These are phyloP conservation scores for Drosophila kanekoi DNA, from an alignment of 2,888 invertebrate species.

Conservation along the genomic window DNA sequence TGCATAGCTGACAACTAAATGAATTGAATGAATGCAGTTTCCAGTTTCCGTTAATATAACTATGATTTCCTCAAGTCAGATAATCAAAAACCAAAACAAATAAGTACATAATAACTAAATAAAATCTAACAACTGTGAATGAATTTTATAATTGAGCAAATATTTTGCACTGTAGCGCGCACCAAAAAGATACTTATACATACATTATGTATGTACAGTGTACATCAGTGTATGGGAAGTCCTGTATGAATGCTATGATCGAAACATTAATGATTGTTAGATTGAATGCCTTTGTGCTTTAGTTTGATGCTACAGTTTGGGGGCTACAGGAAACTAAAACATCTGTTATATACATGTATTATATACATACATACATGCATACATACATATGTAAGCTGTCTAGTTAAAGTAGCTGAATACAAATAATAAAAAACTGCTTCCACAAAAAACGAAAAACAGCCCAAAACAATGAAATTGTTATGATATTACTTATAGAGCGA, in stretches of 20 bases:
- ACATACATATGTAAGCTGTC: too few species aligned
- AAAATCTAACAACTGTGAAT: slow-evolving; percentile 60
- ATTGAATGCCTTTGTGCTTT: slow-evolving; percentile 60
- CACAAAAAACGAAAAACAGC: slow-evolving; percentile 43
- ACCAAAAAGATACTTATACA: slow-evolving; percentile 45
- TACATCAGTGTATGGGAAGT: slow-evolving; percentile 31
- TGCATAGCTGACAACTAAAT: background rate
- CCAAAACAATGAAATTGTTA: slow-evolving; percentile 62
- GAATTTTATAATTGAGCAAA: slow-evolving; percentile 71
- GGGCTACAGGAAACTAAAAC: slow-evolving; percentile 35
- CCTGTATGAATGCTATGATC: slow-evolving; percentile 23
- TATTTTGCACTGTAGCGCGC: slow-evolving; percentile 76
- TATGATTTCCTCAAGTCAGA: slow-evolving; percentile 15
- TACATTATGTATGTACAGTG: slow-evolving; percentile 33
- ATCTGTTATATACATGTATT: slow-evolving; percentile 19
- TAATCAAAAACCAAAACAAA: slow-evolving; percentile 10
- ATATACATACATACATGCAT: too few species aligned
- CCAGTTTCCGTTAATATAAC: slow-evolving; percentile 5
- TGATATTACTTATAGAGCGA: slow-evolving; percentile 34
- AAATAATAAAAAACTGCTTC: slow-evolving; percentile 66
- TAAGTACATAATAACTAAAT: background rate
- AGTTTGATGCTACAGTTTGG: slow-evolving; percentile 58
- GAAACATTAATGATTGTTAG: slow-evolving; percentile 16
- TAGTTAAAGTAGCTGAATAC: slow-evolving; percentile 42
- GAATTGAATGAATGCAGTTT: slow-evolving; percentile 3